Base-by-base conservation (phyloP, 2,888 invertebrate genomes). In the Tetrapedia diversipes region DNA sequence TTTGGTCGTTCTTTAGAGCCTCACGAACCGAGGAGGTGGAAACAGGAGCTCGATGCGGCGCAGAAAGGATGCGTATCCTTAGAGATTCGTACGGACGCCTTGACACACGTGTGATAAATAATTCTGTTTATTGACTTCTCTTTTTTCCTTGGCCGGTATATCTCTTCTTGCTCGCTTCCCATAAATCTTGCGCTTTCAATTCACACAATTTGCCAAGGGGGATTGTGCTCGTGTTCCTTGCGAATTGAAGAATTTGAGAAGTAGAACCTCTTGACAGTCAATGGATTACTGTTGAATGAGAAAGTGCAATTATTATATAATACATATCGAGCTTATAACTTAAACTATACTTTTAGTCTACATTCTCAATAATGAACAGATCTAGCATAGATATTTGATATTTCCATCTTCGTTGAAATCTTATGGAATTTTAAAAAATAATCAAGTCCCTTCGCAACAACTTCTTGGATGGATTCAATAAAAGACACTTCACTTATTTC, bases 41-140 rank as follows among this genome's bases (percentile, higher is more conserved):
- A 74, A 80, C 70, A 66, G 60, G 70, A 75, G 53, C 64, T 68
- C 66, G 74, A 66, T 57, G 56, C 19, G 47, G 32, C 49, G 49
- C 57, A 43, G 53, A 45, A 63, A 77, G 67, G 60, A 77, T 64
- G 63, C 51, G 61, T 66, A 57, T 83, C 74, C 66, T 72, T 37
- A 34, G 77, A 72, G 66, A 71, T 83, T 63, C 69, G 77, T 61
- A 68, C 53, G 56, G 57, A 57, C 76, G 27, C 69, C 63, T 57
- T 51, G 69, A 77, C 72, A 63, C 34, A 59, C 80, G 67, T 60
- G 83, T 83, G 71, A 82, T 83, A 82, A 82, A 82, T 82, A 82
- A 82, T 83, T 82, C 83, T 80, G 77, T 83, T 82, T 83, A 82
- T 82, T 83, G 77, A 72, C 51, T 75, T 61, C 49, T 69, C 43